phyloP scores from a whole-genome alignment of 1,140 invertebrate genomes.

The Drosophila aff. region DNA sequence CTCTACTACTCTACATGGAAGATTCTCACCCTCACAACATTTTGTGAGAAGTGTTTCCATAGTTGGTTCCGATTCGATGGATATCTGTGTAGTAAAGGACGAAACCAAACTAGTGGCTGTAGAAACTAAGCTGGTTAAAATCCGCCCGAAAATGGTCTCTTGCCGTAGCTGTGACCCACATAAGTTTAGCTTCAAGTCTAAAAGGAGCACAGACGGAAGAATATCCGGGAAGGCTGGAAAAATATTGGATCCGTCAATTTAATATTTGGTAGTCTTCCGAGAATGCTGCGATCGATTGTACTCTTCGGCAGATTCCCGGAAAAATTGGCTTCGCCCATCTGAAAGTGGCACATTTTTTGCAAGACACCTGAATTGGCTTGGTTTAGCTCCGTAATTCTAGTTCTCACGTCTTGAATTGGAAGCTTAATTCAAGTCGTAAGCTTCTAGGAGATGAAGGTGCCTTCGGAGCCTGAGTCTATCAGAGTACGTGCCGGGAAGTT shows the following conservation, averaged over 20 bases:
- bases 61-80: neutral
- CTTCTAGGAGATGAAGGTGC: no score
- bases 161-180: neutral
- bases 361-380: no score
- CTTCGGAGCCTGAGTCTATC: no score
- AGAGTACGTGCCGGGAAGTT: no score
- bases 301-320: neutral
- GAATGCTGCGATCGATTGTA: neutral
- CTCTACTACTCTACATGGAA: no score
- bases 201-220: neutral
- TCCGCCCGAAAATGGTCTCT: neutral
- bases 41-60: no score
- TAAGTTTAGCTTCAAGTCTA: neutral
- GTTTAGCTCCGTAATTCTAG: no score
- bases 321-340: neutral
- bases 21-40: no score
- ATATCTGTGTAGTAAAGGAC: neutral
- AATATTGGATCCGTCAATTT: neutral
- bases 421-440: no score
- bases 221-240: neutral
- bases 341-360: no score
- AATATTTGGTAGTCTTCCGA: neutral
- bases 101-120: neutral
- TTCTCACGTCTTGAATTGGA: no score
- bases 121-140: neutral